These are phyloP conservation scores for Peromyscus californicus DNA, from an alignment of 2,113 vertebrate species.

Conservation along the genomic window DNA sequence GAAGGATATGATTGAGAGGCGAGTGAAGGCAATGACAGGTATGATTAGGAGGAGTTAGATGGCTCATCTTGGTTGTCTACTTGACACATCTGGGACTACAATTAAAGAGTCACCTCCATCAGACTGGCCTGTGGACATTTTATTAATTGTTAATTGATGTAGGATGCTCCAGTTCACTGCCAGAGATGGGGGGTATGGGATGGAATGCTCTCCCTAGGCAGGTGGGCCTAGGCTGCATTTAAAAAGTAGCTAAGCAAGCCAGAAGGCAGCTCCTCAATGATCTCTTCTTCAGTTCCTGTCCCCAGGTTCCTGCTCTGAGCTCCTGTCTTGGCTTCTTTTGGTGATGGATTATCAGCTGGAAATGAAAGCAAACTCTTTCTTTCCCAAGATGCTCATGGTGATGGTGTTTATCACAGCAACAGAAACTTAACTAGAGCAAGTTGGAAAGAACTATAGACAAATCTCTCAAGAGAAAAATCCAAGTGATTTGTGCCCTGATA, in stretches of 20 bases:
- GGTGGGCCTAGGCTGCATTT: background rate
- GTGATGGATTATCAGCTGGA: background rate
- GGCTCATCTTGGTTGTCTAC: background rate
- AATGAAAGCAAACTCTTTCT: background rate
- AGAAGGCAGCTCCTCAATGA: background rate
- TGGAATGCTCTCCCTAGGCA: background rate
- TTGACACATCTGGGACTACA: background rate
- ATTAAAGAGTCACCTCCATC: background rate
- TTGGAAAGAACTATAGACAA: background rate
- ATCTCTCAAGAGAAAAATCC: conserved; percentile 8
- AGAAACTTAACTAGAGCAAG: background rate
- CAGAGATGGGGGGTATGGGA: background rate
- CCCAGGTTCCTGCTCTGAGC: background rate
- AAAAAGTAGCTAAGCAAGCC: background rate
- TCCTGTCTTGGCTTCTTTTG: background rate
- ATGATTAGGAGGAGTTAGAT: background rate
- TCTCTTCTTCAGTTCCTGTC: background rate
- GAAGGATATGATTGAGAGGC: background rate
- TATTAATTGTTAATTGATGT: too few species aligned
- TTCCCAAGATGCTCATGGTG: background rate
- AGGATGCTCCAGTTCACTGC: background rate
- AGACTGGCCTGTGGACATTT: background rate
- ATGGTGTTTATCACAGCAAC: background rate
- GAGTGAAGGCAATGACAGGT: background rate
- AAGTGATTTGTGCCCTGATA: background rate